A percentile compares a stretch with the other conserved stretches of the same genome.
Conservation (phyloP, 2,113 vertebrate species). For the Sebastes schlegelii region DNA sequence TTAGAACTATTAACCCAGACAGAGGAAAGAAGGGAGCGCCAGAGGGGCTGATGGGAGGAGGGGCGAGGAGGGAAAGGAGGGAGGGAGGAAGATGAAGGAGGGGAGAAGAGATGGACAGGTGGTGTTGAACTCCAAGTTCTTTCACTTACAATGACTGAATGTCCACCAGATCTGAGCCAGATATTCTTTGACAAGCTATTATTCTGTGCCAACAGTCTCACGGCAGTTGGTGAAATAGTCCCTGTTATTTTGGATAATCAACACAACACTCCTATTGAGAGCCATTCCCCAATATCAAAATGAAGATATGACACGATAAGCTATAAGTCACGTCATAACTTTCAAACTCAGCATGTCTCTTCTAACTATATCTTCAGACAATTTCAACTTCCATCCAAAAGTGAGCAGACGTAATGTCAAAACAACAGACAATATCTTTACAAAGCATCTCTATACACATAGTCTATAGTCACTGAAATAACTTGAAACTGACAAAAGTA, state of each 20-base stretch:
- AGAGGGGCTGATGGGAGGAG: conserved; percentile 30
- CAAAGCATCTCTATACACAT: too few relatives aligned
- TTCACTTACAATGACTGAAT: conserved; percentile 2
- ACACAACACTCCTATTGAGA: neutral
- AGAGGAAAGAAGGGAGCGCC: conserved; percentile 14
- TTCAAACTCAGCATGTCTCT: too few relatives aligned
- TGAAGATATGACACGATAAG: neutral
- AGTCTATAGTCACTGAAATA: too few relatives aligned
- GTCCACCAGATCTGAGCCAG: neutral
- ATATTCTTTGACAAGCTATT: neutral
- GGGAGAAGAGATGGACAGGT: conserved; percentile 4
- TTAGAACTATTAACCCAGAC: conserved; percentile 79
- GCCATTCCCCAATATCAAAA: neutral
- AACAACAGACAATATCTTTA: too few relatives aligned
- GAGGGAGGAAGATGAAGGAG: conserved; percentile 19
- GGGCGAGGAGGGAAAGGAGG: neutral
- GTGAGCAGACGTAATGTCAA: too few relatives aligned
- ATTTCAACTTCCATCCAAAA: too few relatives aligned
- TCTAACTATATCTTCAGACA: too few relatives aligned
- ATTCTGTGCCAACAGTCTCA: neutral
- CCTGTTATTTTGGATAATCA: too few relatives aligned
- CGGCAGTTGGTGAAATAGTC: too few relatives aligned
- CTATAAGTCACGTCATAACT: neutral
- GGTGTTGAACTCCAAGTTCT: conserved; percentile 11
- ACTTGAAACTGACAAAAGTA: too few relatives aligned